These are phyloP conservation scores for Lepus europaeus DNA, from an alignment of 2,113 vertebrate species.

Conservation along the genomic window DNA sequence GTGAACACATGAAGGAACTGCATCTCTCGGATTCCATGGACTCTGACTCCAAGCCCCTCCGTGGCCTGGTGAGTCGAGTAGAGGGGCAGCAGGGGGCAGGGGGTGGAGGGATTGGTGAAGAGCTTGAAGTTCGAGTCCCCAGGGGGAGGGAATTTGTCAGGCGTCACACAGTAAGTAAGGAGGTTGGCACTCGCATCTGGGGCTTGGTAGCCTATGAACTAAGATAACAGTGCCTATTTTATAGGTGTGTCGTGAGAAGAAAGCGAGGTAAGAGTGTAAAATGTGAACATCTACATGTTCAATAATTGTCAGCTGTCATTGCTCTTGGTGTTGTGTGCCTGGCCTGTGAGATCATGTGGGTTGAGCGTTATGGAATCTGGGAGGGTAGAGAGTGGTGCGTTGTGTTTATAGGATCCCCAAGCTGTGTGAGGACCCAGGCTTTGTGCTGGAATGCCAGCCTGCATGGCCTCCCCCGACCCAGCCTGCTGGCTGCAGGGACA, in stretches of 20 bases:
- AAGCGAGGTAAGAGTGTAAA: neutral
- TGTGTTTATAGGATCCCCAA: neutral
- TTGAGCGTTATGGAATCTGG: neutral
- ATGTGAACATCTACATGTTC: neutral
- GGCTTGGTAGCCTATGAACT: neutral
- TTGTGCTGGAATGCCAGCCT: constrained; percentile 13
- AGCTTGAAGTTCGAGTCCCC: neutral
- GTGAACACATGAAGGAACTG: constrained; percentile 76
- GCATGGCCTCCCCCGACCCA: neutral
- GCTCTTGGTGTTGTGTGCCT: neutral
- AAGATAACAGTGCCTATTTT: neutral
- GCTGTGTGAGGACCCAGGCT: neutral
- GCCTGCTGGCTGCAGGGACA: neutral
- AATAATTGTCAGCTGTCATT: neutral
- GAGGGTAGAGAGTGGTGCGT: neutral
- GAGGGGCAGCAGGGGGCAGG: neutral
- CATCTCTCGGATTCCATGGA: neutral
- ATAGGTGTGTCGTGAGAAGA: neutral
- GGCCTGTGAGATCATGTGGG: neutral
- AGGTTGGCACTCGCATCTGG: neutral
- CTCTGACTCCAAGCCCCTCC: constrained; percentile 34
- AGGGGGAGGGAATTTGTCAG: neutral
- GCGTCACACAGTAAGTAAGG: neutral
- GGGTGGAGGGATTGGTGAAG: neutral
- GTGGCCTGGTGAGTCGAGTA: constrained; percentile 81